Evolutionary conservation across 2,113 vertebrate species (phyloP).

Genomic region (Pristiophorus japonicus): DNA sequence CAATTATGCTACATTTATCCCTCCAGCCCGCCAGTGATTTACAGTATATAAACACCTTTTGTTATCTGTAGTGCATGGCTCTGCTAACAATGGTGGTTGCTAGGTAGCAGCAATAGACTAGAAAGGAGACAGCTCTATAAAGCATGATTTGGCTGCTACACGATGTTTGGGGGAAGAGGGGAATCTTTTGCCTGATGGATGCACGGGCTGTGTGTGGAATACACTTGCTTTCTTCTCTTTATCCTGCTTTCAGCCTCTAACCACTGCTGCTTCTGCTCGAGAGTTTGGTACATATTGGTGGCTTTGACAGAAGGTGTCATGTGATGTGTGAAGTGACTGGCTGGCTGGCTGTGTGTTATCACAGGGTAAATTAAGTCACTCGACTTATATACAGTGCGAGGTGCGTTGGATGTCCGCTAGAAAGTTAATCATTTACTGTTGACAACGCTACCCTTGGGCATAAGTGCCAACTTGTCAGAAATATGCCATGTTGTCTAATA

Average conservation of each 20-base stretch:
- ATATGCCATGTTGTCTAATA: not conserved
- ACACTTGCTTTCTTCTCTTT: not conserved
- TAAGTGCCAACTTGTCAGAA: slow-evolving; percentile 22
- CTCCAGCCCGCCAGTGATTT: not conserved
- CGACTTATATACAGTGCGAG: not conserved
- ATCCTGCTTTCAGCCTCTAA: not conserved
- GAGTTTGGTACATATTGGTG: not conserved
- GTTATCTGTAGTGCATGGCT: slow-evolving; percentile 62
- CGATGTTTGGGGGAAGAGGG: not conserved
- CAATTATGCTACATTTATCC: not conserved
- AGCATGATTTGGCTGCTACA: not conserved
- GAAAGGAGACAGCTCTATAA: not conserved
- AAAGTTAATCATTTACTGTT: not conserved
- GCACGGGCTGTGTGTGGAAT: not conserved
- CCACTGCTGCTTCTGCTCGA: not conserved
- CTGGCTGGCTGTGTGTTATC: not conserved
- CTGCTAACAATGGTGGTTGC: slow-evolving; percentile 57
- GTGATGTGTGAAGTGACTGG: not conserved
- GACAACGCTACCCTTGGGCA: not conserved
- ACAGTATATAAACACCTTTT: slow-evolving; percentile 39
- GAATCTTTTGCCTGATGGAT: not conserved
- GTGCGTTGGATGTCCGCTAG: not conserved
- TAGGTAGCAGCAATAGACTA: slow-evolving; percentile 50
- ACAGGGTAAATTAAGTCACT: not conserved
- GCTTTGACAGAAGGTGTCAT: not conserved